Base-by-base conservation (phyloP, 2,113 vertebrate genomes). In the Stigmatopora argus region DNA sequence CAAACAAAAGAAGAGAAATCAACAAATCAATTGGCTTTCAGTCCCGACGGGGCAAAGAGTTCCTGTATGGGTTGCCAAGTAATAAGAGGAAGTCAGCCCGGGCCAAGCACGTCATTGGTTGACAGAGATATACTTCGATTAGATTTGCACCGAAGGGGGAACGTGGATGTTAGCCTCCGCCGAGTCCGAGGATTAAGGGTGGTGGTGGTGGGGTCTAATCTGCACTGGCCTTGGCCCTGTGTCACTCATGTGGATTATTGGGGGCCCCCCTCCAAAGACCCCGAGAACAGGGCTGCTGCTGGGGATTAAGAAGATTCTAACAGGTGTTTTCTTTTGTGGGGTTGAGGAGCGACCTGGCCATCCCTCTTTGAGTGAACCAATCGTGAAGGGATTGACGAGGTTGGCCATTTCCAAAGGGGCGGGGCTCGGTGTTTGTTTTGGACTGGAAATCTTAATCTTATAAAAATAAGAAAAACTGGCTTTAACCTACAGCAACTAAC, bases 261-360 rank as follows among this genome's bases (percentile, higher is more conserved):
- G 13, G 1, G 69, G 79, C 61, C 60, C 78, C 77, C 69, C 66
- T 76, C 77, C 73, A 26, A 19, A 65, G 67, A 74, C 67, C 62
- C 45, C 23, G 49, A 74, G 75, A 75, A 67, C 83, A 64, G 70
- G 64, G 78, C 81, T 51, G 74, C 78, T 85, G 78, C 68, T 70
- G 19, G 57, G 83, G 87, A 90, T 88, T 90, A 90, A 67, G 67
- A 55, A 71, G 67, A 74, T 78, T 79, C 78, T 75, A 83, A 84
- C 86, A 89, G 86, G 85, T 90, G 87, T 86, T 84, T 86, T 79
- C 83, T 75, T 84, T 87, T 90, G 83, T 87, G 71, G 47, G 44
- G 59, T 65, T 47, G 69, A 67, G 73, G 80, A 74, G 70, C 56
- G 74, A 51, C 38, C 65, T 53, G 69, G 78, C 71, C 74, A 46